phyloP scores from a whole-genome alignment of 1,140 invertebrate species.

The Branchinecta lindahli region DNA sequence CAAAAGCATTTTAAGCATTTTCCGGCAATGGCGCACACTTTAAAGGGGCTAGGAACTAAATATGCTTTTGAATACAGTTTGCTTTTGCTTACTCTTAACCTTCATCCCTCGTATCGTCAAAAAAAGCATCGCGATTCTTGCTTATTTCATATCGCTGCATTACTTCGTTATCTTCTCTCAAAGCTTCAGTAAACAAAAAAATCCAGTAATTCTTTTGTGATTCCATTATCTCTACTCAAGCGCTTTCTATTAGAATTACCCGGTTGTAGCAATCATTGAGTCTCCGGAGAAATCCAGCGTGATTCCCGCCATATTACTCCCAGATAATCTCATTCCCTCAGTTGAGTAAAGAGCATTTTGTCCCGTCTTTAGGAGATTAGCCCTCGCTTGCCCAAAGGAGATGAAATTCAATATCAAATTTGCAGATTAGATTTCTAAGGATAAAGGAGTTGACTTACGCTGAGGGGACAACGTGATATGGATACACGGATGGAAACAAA shows the following conservation, averaged over 20 bases:
- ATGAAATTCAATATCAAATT: slow-evolving; percentile 2
- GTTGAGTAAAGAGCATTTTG: slow-evolving; percentile 6
- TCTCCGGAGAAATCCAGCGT: background rate
- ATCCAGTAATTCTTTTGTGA: background rate
- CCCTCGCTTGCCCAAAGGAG: background rate
- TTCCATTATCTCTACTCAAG: background rate
- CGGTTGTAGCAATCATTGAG: background rate
- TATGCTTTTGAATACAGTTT: too few relatives aligned
- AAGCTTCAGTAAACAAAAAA: too few relatives aligned
- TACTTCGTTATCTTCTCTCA: too few relatives aligned
- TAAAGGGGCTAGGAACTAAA: too few relatives aligned
- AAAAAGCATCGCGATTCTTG: too few relatives aligned
- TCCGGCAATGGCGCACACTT: too few relatives aligned
- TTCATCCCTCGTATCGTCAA: too few relatives aligned
- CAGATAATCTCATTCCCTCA: background rate
- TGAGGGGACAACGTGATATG: background rate
- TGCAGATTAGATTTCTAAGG: background rate
- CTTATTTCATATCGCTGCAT: too few relatives aligned
- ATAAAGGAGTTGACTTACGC: background rate
- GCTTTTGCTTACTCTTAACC: too few relatives aligned
- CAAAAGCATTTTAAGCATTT: too few relatives aligned
- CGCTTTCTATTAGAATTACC: background rate
- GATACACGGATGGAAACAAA: too few relatives aligned
- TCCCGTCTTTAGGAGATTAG: slow-evolving; percentile 8
- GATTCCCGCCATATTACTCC: background rate